A percentile compares a stretch with the other conserved stretches of the same genome.
Conservation (phyloP, 2,888 invertebrate species). For the Deroplatys truncata region DNA sequence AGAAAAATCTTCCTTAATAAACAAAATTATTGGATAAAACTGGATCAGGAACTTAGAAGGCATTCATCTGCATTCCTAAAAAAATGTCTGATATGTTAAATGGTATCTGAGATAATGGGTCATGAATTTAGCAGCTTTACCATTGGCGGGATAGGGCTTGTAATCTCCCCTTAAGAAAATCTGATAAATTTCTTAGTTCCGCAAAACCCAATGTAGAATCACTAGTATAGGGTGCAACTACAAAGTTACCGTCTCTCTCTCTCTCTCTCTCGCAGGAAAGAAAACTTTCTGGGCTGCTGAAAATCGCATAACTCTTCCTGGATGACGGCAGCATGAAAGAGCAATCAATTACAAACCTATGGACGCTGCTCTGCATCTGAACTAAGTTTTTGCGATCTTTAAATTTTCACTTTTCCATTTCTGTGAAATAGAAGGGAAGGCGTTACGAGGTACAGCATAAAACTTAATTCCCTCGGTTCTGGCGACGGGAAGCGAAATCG, state of each 20-base stretch:
- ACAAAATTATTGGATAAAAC: too few relatives aligned
- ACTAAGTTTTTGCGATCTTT: not conserved
- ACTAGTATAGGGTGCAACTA: too few relatives aligned
- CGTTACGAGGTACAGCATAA: not conserved
- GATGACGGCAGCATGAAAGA: not conserved
- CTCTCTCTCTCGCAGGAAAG: not conserved
- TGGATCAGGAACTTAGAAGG: too few relatives aligned
- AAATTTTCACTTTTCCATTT: not conserved
- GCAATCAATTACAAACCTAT: not conserved
- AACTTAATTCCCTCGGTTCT: not conserved
- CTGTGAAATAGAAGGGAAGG: not conserved
- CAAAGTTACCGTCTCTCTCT: not conserved
- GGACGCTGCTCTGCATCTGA: not conserved
- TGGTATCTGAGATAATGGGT: too few relatives aligned
- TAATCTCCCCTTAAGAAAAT: too few relatives aligned
- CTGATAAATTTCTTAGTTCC: too few relatives aligned
- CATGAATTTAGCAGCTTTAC: too few relatives aligned
- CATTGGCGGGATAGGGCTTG: too few relatives aligned
- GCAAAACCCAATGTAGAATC: too few relatives aligned
- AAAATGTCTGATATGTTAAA: too few relatives aligned
- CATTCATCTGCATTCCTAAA: too few relatives aligned
- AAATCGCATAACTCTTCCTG: not conserved
- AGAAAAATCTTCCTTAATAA: too few relatives aligned
- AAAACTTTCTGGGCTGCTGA: not conserved
- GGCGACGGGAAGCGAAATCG: not conserved